Evolutionary conservation across 2,113 vertebrate genomes (phyloP), one percentile per base, ranked within the genome.

Genomic region (Macrotis lagotis): DNA sequence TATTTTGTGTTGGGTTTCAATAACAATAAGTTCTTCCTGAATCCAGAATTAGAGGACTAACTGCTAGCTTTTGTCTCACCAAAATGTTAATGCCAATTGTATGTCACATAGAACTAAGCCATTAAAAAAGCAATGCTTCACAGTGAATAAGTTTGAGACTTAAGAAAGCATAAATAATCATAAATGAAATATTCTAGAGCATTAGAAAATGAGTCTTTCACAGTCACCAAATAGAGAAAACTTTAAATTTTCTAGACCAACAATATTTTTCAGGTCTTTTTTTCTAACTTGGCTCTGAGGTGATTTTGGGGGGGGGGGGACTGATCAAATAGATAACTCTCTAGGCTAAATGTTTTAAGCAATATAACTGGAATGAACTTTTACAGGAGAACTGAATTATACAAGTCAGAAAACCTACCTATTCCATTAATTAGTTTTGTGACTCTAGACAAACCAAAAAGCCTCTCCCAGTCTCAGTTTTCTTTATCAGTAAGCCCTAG

Each of bases 111-210:
- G 25, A 51, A 59, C 94, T 90, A 53, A 48, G 8, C 59, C 48
- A 97, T 93, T 96, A 90, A 93, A 74, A 88, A 92, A 37, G 10
- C n/a, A 92, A n/a, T 83, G 95, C 91, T 96, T 94, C 50, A 92
- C 55, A 59, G 50, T 51, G 7, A 96, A 66, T 88, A 48, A 2
- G 50, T 94, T 94, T 92, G 52, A 49, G 24, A 50, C 0, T 44
- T 92, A 92, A 66, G 0, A 50, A 51, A 31, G 25, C 52, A 19
- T 37, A 53, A 37, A 22, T 10, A 92, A 74, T 88, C 91, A 89
- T 91, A 92, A 51, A 83, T 7, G 25, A 16, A 93, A 51, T 1
- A 88, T n/a, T 95, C 8, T 59, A 7, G 1, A 66, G 50, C 49
- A 51, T 53, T 83, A 92, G 48, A 47, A 92, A 89, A 89, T 51